Conservation (phyloP, 2,888 invertebrate genomes). For the Odontomyia ornata region DNA sequence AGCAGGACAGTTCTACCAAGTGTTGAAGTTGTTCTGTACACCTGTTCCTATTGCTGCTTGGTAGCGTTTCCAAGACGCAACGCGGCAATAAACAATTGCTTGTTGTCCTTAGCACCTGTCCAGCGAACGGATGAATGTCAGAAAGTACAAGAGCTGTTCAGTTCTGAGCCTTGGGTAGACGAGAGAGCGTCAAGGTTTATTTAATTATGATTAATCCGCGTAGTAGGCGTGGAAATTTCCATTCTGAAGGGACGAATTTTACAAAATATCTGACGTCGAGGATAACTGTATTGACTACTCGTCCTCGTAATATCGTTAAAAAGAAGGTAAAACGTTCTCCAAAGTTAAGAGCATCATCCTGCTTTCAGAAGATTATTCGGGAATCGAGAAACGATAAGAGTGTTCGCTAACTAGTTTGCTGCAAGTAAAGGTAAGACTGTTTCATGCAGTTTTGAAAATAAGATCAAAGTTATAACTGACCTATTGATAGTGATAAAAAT, state of each 20-base stretch:
- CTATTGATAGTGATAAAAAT: too few species aligned
- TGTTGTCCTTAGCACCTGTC: background rate
- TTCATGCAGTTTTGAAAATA: too few species aligned
- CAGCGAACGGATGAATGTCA: background rate
- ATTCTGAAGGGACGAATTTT: background rate
- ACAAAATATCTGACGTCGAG: too few species aligned
- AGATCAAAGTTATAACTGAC: too few species aligned
- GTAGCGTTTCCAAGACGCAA: background rate
- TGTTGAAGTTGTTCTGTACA: background rate
- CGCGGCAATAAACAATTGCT: constrained; percentile 1
- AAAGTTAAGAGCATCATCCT: too few species aligned
- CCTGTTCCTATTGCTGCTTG: background rate
- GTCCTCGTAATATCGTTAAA: too few species aligned
- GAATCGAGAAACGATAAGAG: too few species aligned
- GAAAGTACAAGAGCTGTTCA: background rate
- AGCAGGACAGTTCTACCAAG: background rate
- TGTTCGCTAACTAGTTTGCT: too few species aligned
- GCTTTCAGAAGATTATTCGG: too few species aligned
- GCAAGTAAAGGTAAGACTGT: too few species aligned
- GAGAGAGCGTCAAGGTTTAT: background rate
- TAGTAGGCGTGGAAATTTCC: background rate
- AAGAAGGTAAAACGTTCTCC: too few species aligned
- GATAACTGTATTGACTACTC: too few species aligned
- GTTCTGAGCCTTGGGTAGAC: background rate
- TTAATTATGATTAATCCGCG: background rate